Evolutionary conservation across 2,797 vertebrate genomes (phyloP), one percentile per base, ranked within the genome.

Genomic region (Lithobates sylvaticus): DNA sequence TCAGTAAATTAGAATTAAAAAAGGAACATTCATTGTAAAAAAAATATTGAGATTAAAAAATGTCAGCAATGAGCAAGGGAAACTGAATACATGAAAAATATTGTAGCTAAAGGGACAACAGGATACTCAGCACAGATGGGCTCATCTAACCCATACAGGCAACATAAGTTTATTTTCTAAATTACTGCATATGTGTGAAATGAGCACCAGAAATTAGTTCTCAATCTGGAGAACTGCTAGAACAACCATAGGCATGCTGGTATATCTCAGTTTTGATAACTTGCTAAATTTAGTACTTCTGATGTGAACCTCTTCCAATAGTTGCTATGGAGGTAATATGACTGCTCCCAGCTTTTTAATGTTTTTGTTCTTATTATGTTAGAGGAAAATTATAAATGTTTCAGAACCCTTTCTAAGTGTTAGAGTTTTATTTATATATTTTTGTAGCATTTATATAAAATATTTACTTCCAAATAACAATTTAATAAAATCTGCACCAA

Each of bases 131-230:
- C 65, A 27, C 65, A 67, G 65, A 29, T 67, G n/a, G 65, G n/a
- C 13, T 26, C n/a, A 67, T 67, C n/a, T 67, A 67, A 26, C 27
- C 27, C 65, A 26, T 29, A 67, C 26, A 67, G 65, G 29, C 65
- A 67, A 29, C 65, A 67, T 67, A 67, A 29, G 65, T 67, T 67
- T 67, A 1, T 29, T 26, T 67, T 67, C 26, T 29, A 29, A 67
- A 67, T 67, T 67, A 67, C 65, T 67, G 26, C 26, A 29, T 27
- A 67, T 67, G 65, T 67, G 65, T 67, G 65, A 67, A 67, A 12
- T 67, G 26, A 29, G 65, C 65, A 67, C 65, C 65, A 67, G 10
- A 67, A 67, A 67, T 13, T 10, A 10, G 23, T n/a, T 67, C 12
- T 67, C 65, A 67, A 67, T 65, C 61, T 65, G 61, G 23, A 67